Conservation (phyloP, 2,888 invertebrate genomes). For the Apodemia hepburni region DNA sequence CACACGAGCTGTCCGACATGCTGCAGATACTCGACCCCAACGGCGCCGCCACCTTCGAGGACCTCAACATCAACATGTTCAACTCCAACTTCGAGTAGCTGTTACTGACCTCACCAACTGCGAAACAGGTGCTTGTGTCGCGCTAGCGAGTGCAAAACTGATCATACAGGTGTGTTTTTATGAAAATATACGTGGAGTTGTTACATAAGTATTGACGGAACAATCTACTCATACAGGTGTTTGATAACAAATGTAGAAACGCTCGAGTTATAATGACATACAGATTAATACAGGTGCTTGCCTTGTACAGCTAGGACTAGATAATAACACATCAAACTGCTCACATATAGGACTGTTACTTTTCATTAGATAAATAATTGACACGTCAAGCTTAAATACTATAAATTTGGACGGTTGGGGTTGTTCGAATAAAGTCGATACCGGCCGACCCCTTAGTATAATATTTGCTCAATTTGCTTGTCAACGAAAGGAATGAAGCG, state of each 20-base stretch:
- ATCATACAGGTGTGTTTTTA: not conserved
- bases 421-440: not conserved
- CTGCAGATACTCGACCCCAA: slow-evolving; percentile 94
- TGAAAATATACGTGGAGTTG: not conserved
- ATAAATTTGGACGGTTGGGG: no score
- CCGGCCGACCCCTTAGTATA: no score
- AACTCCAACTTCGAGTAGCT: slow-evolving; percentile 81
- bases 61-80: slow-evolving; percentile 94
- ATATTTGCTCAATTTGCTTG: no score
- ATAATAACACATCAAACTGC: not conserved
- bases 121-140: not conserved
- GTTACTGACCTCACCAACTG: slow-evolving; percentile 27
- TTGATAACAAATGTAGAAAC: not conserved
- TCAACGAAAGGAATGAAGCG: no score
- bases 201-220: not conserved
- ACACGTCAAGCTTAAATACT: no score
- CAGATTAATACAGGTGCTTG: slow-evolving; percentile 1
- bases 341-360: not conserved
- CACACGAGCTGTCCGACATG: slow-evolving; percentile 93
- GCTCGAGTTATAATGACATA: not conserved
- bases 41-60: slow-evolving; percentile 91
- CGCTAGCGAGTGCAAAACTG: not conserved
- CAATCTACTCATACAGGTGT: not conserved
- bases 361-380: no score
- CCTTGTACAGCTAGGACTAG: slow-evolving; percentile 1